These are phyloP conservation scores for Pogoniulus pusillus DNA, from an alignment of 2,797 vertebrate genomes.

Conservation along the genomic window DNA sequence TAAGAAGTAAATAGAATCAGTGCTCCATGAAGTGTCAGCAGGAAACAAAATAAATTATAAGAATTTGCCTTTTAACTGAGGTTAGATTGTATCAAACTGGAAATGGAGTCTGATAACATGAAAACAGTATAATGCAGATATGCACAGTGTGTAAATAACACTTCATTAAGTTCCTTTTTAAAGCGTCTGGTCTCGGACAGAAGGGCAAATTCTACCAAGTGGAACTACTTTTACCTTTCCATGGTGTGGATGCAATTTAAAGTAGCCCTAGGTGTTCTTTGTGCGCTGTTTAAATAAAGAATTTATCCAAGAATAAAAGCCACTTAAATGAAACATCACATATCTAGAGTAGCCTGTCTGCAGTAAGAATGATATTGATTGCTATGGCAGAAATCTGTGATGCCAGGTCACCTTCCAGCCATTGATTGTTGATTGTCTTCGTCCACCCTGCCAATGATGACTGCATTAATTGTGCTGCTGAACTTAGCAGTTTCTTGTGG, in stretches of 20 bases:
- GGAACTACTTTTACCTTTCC: conserved; percentile 49
- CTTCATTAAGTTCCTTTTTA: conserved; percentile 25
- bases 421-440: conserved; percentile 71
- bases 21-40: background rate
- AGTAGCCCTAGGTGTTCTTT: conserved; percentile 52
- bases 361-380: conserved; percentile 68
- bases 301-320: conserved; percentile 65
- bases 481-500: conserved; percentile 46
- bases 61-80: background rate
- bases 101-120: conserved; percentile 45
- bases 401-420: conserved; percentile 75
- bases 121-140: background rate
- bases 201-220: conserved; percentile 31
- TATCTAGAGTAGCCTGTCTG: conserved; percentile 1
- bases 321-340: conserved; percentile 44
- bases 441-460: conserved; percentile 55
- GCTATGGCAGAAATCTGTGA: conserved; percentile 49
- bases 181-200: conserved; percentile 48
- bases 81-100: background rate
- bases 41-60: conserved; percentile 2
- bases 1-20: conserved; percentile 8
- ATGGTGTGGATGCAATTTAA: conserved; percentile 59
- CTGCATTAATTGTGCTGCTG: conserved; percentile 61
- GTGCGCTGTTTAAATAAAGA: conserved; percentile 54
- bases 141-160: conserved; percentile 32